Conservation (phyloP, 2,797 vertebrate genomes). For the Varecia variegata region DNA sequence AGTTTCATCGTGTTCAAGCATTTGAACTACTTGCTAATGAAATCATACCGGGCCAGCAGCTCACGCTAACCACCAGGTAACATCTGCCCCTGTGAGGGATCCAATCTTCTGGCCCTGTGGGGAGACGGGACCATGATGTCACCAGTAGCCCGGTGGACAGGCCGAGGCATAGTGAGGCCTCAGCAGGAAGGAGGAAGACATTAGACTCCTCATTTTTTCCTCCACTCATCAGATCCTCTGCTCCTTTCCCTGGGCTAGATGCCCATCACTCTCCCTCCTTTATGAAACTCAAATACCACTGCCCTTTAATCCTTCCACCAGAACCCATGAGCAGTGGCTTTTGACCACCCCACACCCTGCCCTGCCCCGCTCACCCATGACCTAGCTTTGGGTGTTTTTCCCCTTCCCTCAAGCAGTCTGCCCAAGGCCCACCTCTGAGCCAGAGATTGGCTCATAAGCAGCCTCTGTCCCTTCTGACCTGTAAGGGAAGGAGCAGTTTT, state of each 20-base stretch:
- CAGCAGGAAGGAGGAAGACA: neutral
- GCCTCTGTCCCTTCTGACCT: neutral
- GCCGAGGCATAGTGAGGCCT: neutral
- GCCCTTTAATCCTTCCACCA: neutral
- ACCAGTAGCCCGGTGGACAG: neutral
- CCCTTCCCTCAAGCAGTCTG: neutral
- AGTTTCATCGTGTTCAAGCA: neutral
- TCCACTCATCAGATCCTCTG: neutral
- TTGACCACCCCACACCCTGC: neutral
- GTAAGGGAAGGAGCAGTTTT: neutral
- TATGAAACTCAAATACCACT: neutral
- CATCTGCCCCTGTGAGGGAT: neutral
- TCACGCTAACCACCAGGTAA: neutral
- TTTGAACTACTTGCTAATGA: slow-evolving; percentile 6
- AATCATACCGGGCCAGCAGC: neutral
- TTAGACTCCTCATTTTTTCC: neutral
- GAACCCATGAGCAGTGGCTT: neutral
- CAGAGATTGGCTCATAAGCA: neutral
- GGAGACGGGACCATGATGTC: neutral
- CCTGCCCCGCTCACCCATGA: neutral
- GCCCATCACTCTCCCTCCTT: neutral
- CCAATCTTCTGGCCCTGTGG: neutral
- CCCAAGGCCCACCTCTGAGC: slow-evolving; percentile 2
- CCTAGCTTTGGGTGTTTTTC: slow-evolving; percentile 11
- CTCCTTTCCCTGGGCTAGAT: neutral